Base-by-base conservation (phyloP, 1,140 invertebrate species). In the Pygmarrhopalites habei region DNA sequence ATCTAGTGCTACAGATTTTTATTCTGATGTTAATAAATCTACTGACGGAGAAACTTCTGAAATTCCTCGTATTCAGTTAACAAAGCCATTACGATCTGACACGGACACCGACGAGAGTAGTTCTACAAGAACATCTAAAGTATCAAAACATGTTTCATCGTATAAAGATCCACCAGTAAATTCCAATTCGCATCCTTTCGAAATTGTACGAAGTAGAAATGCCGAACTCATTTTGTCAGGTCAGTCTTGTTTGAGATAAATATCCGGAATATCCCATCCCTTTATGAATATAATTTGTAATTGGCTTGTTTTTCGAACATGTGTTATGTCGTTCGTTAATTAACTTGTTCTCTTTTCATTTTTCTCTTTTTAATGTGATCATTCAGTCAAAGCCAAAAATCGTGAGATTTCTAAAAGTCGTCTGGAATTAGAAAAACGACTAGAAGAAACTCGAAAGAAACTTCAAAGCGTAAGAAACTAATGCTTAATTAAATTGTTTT, bases 371-470 rank as follows among this genome's bases (percentile, higher is more conserved):
- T n/a, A n/a, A n/a, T n/a, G n/a, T n/a, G n/a, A n/a, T n/a, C n/a
- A n/a, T n/a, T n/a, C n/a, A 4, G 66, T 71, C 2, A 71, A 71
- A 58, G 52, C 62, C 41, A 72, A 71, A 30, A 84, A 87, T 73
- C 75, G 80, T 1, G 84, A 86, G 64, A 82, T 85, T 1, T 80
- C 82, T 3, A 85, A 85, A 60, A 87, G 88, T 70, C 80, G 90
- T 46, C 87, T 92, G 75, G 89, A 93, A 74, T 76, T 94, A 49
- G 82, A 88, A 67, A 84, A 88, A 73, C 81, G 89, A 72, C 89
- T 93, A 73, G 85, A 89, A 73, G 90, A 93, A 77, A 92, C 90
- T 0, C 83, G 88, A 74, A 83, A 86, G 71, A 90, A 92, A 77
- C 77, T 95, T 51, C 88, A 93, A 80, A 92, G 85, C 76, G 91